Evolutionary conservation across 2,888 invertebrate genomes (phyloP), one percentile per base, ranked within the genome.

Genomic region (Cecidostiba fungosa): DNA sequence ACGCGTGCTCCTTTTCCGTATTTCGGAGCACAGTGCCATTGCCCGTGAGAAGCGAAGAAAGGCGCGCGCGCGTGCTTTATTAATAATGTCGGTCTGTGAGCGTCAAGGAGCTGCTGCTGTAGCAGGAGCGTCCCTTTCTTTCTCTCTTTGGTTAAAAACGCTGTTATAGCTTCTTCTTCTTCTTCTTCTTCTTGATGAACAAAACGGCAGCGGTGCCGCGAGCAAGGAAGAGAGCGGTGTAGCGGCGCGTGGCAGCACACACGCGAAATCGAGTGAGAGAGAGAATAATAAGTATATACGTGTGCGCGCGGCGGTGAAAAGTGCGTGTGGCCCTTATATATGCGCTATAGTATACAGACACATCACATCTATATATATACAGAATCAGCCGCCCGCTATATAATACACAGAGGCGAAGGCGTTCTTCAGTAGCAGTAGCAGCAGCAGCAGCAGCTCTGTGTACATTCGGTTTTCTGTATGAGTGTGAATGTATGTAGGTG

Each of bases 191-290:
- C 10, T 23, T 0, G 3, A 23, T 26, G 62, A 19, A 16, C 23
- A 26, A 62, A 62, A 8, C 39, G 54, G 26, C 23, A 62, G 62
- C 32, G 47, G 54, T 29, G 23, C 62, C 8, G 54, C 39, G 26
- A 19, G 39, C 5, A 43, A 23, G 10, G 43, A 39, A 43, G 73
- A 73, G 39, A 39, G 73, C 76, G 76, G 76, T 76, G 84, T 84
- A 62, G 84, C 80, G 85, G 85, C 77, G 80, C 85, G 80, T 77
- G 85, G 77, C 77, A 77, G 73, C 77, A 23, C 77, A 29, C 70
- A 72, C 79, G 69, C 50, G 54, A 80, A 59, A 80, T 39, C 72
- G 76, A 82, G 29, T 16, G 70, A 43, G 59, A 62, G 6, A 78
- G 47, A 79, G 50, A 36, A 50, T 16, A 50, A 19, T 3, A 3